A percentile compares a stretch with the other conserved stretches of the same genome.
These are phyloP conservation scores for Peucedramus taeniatus DNA, from an alignment of 2,113 vertebrate genomes.

Conservation along the genomic window DNA sequence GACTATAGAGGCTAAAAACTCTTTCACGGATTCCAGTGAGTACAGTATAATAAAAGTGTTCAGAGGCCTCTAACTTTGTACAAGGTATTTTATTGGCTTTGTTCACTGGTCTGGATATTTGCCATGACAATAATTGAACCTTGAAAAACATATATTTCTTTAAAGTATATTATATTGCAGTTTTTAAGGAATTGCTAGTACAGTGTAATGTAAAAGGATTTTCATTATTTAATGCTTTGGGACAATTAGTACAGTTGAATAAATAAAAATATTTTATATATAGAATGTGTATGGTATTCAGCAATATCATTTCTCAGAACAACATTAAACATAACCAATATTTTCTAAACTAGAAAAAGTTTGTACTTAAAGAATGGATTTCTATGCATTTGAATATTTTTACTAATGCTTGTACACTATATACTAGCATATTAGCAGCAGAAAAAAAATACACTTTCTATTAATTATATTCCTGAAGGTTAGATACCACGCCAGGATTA, in stretches of 20 bases:
- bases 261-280: not conserved
- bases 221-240: slow-evolving; percentile 14
- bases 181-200: not conserved
- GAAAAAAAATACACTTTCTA: not conserved
- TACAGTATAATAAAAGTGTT: slow-evolving; percentile 66
- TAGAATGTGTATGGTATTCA: not conserved
- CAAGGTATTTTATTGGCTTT: slow-evolving; percentile 64
- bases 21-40: slow-evolving; percentile 61
- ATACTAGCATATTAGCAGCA: not conserved
- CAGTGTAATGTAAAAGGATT: slow-evolving; percentile 17
- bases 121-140: slow-evolving; percentile 68
- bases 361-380: not conserved
- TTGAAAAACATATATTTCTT: slow-evolving; percentile 41
- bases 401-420: not conserved
- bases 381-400: not conserved
- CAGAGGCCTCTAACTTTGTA: slow-evolving; percentile 47
- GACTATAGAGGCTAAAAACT: slow-evolving; percentile 55
- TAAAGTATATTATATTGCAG: slow-evolving; percentile 14
- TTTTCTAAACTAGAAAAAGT: not conserved
- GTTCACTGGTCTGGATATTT: slow-evolving; percentile 64
- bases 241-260: slow-evolving; percentile 21
- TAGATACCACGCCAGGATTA: not conserved
- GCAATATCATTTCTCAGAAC: not conserved
- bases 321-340: not conserved
- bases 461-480: not conserved